Base-by-base conservation (phyloP, 2,888 invertebrate species). In the Chalcosyrphus nemorum region DNA sequence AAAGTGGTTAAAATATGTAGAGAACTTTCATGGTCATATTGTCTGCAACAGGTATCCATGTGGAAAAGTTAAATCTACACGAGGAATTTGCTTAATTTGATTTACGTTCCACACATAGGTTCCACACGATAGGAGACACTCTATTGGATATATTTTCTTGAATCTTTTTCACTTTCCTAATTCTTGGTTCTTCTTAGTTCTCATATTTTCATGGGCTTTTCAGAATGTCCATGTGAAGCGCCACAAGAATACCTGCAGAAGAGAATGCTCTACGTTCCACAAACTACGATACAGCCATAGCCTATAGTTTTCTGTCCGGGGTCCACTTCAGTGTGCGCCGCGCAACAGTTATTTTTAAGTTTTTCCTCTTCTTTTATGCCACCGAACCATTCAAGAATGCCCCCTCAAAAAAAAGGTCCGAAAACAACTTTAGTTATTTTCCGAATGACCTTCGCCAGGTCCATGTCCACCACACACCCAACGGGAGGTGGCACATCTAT, bases 321-420 rank as follows among this genome's bases (percentile, higher is more conserved):
- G 21, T 54, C 54, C 57, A 13, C 27, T 45, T 63, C 15, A 56
- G 57, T 70, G 71, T 77, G 71, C 71, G 71, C 82, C 35, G 71
- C 66, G 82, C 82, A 82, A 81, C 81, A 82, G 82, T 82, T 82
- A 72, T 82, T 78, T 72, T 74, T 56, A 66, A 61, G 63, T 72
- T 57, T 66, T 61, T 54, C 50, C 6, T 27, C 19, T 32, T 24
- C 47, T n/a, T 38, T 68, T 47, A 27, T 27, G n/a, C 41, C 27
- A 17, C 52, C 2, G 24, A 9, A 19, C 45, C 17, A 21, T 32
- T 17, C 35, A 21, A 74, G 61, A 72, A 35, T 38, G 77, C 24
- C n/a, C n/a, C n/a, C n/a, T n/a, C n/a, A n/a, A n/a, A n/a, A 38
- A 66, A 72, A 72, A 47, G 32, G 56, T 70, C 56, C 41, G 50